Percentiles rank a stretch among this genome's conserved stretches.
phyloP scores from a whole-genome alignment of 2,797 vertebrate genomes.

The Linurgus olivaceus region DNA sequence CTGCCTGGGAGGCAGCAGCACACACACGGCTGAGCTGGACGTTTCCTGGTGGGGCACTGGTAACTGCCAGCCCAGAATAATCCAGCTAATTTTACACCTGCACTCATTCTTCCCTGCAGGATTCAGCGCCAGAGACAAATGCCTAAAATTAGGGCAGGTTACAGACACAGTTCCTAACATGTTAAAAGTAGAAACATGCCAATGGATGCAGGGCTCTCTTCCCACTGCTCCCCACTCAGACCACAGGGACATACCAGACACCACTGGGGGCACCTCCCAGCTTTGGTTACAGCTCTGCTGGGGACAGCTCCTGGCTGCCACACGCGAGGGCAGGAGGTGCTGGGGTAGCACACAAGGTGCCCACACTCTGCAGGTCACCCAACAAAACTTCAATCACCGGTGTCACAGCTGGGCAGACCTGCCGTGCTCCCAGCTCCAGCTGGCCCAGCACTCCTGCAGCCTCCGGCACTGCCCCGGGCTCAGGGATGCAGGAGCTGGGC shows the following conservation, averaged over 20 bases:
- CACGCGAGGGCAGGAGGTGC: background rate
- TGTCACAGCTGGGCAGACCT: rapidly evolving
- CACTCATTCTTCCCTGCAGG: background rate
- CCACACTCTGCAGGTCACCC: background rate
- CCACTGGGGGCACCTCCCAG: rapidly evolving
- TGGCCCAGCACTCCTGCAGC: rapidly evolving
- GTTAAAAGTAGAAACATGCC: slow-evolving; percentile 11
- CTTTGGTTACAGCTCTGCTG: background rate
- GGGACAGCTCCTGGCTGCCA: background rate
- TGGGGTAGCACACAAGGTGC: background rate
- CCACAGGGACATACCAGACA: background rate
- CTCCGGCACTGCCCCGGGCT: rapidly evolving
- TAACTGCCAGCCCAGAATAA: slow-evolving; percentile 50
- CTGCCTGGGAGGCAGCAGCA: background rate
- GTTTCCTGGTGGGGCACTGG: background rate
- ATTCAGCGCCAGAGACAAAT: background rate
- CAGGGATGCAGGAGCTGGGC: rapidly evolving
- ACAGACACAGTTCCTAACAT: background rate
- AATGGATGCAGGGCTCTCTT: background rate
- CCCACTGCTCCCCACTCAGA: background rate
- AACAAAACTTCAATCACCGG: rapidly evolving
- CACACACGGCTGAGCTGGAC: rapidly evolving
- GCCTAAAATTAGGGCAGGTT: slow-evolving; percentile 54
- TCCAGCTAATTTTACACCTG: slow-evolving; percentile 60
- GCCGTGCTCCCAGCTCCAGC: rapidly evolving